Evolutionary conservation across 2,113 vertebrate genomes (phyloP).

Genomic region (Charina bottae): DNA sequence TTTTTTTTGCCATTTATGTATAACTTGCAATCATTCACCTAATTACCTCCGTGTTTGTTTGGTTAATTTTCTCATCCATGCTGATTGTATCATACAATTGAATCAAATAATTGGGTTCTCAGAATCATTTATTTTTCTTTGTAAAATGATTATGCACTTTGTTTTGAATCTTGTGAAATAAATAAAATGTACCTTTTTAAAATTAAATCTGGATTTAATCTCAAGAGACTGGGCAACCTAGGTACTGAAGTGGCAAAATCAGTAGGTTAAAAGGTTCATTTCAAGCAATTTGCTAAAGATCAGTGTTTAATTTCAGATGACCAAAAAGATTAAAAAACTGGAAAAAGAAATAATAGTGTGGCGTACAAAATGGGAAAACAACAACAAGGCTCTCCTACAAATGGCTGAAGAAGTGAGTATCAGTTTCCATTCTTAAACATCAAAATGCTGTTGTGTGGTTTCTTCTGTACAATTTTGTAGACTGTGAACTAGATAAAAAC

Average conservation of each 20-base stretch:
- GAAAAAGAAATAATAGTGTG: constrained; percentile 97
- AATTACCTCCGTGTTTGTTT: background rate
- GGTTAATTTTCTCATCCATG: background rate
- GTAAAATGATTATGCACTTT: background rate
- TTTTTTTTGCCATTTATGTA: background rate
- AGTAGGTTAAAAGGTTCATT: background rate
- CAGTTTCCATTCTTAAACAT: background rate
- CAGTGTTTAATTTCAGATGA: constrained; percentile 83
- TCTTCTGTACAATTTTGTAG: background rate
- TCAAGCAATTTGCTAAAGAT: background rate
- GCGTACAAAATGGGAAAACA: constrained; percentile 98
- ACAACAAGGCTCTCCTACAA: constrained; percentile 96
- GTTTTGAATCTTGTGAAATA: background rate
- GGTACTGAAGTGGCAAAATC: background rate
- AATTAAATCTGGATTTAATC: constrained; percentile 3
- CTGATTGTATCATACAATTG: background rate
- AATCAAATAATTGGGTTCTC: background rate
- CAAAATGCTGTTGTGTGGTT: background rate
- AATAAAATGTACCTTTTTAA: background rate
- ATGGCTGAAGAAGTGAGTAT: constrained; percentile 97
- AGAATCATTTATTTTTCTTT: background rate
- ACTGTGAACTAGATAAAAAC: background rate
- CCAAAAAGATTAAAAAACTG: constrained; percentile 99
- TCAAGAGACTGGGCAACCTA: background rate
- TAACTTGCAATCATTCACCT: background rate